phyloP scores from a whole-genome alignment of 2,888 invertebrate species.

The Fissipunctia ypsillon region DNA sequence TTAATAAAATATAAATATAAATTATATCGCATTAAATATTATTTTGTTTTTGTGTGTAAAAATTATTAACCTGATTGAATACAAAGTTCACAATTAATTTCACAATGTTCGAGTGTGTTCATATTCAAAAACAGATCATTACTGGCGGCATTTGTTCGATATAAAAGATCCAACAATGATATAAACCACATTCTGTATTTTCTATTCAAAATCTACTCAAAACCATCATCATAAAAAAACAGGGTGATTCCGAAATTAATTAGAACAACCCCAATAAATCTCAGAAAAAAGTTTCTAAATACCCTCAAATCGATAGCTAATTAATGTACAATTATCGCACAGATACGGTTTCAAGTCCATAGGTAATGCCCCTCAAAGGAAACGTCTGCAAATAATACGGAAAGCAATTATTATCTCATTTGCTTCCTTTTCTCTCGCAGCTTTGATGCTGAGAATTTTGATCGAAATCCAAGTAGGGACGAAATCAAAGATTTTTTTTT shows the following conservation, averaged over 20 bases:
- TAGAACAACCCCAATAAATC: conserved; percentile 32
- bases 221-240: conserved; percentile 1
- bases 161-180: conserved; percentile 11
- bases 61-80: not conserved
- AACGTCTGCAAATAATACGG: conserved; percentile 82
- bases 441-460: conserved; percentile 84
- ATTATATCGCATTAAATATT: not conserved
- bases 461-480: conserved; percentile 82
- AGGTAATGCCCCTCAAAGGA: conserved; percentile 72
- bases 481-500: conserved; percentile 84
- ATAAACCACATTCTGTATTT: not conserved
- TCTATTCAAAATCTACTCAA: not conserved
- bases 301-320: conserved; percentile 70
- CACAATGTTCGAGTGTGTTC: not conserved
- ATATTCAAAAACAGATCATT: not conserved
- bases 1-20: not conserved
- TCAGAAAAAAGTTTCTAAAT: conserved; percentile 38
- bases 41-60: not conserved
- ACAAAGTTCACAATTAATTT: not conserved
- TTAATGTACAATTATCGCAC: conserved; percentile 77
- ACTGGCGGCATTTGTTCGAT: not conserved
- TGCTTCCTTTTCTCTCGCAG: conserved; percentile 77
- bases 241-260: conserved; percentile 40
- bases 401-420: conserved; percentile 86
- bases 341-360: conserved; percentile 63